phyloP scores from a whole-genome alignment of 2,113 vertebrate species.

The Terrapene triunguis region DNA sequence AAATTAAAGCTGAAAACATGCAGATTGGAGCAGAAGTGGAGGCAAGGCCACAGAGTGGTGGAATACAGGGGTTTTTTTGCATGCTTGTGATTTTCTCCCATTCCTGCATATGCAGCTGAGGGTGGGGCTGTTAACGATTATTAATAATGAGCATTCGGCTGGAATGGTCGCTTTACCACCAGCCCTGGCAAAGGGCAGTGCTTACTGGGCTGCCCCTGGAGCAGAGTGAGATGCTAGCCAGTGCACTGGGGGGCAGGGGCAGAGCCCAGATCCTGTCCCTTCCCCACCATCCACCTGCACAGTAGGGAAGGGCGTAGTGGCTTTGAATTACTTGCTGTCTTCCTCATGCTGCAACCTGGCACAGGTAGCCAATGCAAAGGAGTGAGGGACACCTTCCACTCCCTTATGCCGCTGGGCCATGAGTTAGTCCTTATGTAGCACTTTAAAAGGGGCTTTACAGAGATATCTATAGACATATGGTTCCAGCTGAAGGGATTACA shows the following conservation, averaged over 20 bases:
- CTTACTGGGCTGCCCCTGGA: too few species aligned
- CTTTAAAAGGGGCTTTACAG: background rate
- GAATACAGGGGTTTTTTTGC: background rate
- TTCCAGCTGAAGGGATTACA: background rate
- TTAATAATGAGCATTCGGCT: background rate
- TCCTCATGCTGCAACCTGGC: background rate
- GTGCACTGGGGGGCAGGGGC: background rate
- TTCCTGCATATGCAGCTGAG: background rate
- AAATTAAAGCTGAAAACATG: background rate
- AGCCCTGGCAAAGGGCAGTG: background rate
- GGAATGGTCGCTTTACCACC: background rate
- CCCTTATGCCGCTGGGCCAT: fast-evolving
- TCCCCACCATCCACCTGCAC: fast-evolving
- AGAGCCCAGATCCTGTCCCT: background rate
- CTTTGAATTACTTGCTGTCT: background rate
- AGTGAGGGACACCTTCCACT: fast-evolving
- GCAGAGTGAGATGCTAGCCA: background rate
- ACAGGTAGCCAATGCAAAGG: background rate
- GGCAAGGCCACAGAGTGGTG: background rate
- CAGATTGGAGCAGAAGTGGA: background rate
- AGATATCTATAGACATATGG: background rate
- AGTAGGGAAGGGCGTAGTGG: background rate
- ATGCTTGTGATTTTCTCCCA: background rate
- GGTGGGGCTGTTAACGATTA: background rate
- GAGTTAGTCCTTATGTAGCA: background rate